Evolutionary conservation across 2,888 invertebrate species (phyloP).

Genomic region (Danaus chrysippus): DNA sequence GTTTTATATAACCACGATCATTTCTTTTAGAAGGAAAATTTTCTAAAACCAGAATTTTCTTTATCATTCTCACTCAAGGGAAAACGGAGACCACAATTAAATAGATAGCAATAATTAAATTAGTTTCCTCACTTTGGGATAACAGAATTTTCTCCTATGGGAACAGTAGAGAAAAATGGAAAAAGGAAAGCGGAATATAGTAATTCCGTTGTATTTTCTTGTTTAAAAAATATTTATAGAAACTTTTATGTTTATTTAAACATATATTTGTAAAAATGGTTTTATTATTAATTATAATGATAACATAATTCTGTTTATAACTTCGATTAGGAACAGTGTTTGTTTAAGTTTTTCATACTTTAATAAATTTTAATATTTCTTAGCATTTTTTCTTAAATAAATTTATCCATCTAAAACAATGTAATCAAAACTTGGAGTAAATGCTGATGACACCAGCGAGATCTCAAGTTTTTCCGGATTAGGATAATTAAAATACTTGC

Average conservation of each 20-base stretch:
- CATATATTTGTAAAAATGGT: too few species aligned
- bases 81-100: not conserved
- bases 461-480: constrained; percentile 49
- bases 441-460: constrained; percentile 26
- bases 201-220: not conserved
- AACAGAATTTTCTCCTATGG: not conserved
- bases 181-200: not conserved
- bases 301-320: too few species aligned
- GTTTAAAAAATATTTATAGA: too few species aligned
- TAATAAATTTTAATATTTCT: not conserved
- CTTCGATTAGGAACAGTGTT: too few species aligned
- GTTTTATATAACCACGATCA: too few species aligned
- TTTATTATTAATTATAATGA: too few species aligned
- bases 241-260: too few species aligned
- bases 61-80: not conserved
- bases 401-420: not conserved
- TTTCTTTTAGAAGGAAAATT: not conserved
- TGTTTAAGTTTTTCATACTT: not conserved
- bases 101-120: constrained; percentile 4
- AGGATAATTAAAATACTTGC: constrained; percentile 59
- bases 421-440: constrained; percentile 1
- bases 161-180: not conserved
- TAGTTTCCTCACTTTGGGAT: constrained; percentile 1
- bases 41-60: not conserved
- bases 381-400: not conserved